Base-by-base conservation (phyloP, 2,888 invertebrate species). In the Morpho helenor region DNA sequence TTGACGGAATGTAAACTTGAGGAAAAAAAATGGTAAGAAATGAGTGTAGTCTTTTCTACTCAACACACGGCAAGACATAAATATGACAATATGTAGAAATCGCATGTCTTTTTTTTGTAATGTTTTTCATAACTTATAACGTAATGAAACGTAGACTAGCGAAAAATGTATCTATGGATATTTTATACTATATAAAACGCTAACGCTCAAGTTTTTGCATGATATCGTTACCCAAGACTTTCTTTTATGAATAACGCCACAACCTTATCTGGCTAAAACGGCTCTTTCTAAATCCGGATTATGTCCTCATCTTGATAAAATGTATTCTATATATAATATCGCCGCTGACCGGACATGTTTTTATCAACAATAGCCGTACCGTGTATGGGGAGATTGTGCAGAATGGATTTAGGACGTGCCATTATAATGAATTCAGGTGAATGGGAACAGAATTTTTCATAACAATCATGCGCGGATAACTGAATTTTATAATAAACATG, bases 251-350 rank as follows among this genome's bases (percentile, higher is more conserved):
- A 60, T 59, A 62, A 55, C 51, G 39, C 51, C 46, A 55, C 44
- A 59, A 23, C 44, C 52, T 45, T 61, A 54, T 56, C 56, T 48
- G 59, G 49, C 46, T 16, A 49, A 61, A 61, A 46, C 55, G 59
- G 52, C 56, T 59, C 59, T 53, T 57, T 52, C 56, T 61, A 64
- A 82, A 83, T 80, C 84, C 80, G 79, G 83, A 85, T 87, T 83
- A 87, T 78, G 74, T 76, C 77, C 79, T 82, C 82, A 81, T 86
- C 77, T 80, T 74, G 66, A 64, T 66, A 66, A 79, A 85, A 83
- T 81, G 74, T 85, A 84, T 86, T 85, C 79, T 76, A 76, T 82
- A 84, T 82, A 84, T 16, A 16, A 16, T 84, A 81, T 84, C 75
- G 75, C 74, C 66, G 80, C 83, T 87, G 87, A 83, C 86, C 84